Evolutionary conservation across 2,113 vertebrate genomes (phyloP).

Genomic region (Saimiri boliviensis): DNA sequence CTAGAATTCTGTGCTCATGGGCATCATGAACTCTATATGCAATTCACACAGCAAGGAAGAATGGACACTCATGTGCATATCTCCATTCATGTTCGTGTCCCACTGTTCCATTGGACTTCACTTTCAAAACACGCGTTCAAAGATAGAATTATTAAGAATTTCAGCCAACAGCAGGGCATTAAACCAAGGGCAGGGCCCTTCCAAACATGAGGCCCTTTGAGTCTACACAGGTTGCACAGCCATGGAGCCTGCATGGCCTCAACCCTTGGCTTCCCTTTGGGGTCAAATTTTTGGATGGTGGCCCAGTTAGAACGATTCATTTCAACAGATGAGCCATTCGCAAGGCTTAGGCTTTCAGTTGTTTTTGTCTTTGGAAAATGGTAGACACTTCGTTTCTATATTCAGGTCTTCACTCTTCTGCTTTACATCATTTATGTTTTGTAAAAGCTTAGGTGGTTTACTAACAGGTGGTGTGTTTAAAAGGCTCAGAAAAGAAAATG

Average conservation of each 20-base stretch:
- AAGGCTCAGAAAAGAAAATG: not conserved
- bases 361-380: not conserved
- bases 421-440: not conserved
- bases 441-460: not conserved
- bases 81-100: not conserved
- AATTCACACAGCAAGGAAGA: too few species aligned
- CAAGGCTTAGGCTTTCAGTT: not conserved
- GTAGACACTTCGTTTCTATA: not conserved
- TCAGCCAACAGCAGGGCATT: not conserved
- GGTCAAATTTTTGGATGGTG: not conserved
- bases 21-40: fast-evolving
- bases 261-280: not conserved
- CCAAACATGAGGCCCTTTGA: not conserved
- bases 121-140: not conserved
- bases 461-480: not conserved
- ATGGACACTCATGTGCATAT: not conserved
- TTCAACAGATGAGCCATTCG: not conserved
- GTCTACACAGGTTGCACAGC: not conserved
- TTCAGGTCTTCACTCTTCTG: not conserved
- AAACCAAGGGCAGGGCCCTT: not conserved
- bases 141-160: not conserved
- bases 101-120: not conserved
- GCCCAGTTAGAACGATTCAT: not conserved
- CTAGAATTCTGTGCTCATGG: not conserved
- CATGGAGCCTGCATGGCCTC: not conserved